These are phyloP conservation scores for Rhinopomastus cyanomelas DNA, from an alignment of 2,113 vertebrate species.

Conservation along the genomic window DNA sequence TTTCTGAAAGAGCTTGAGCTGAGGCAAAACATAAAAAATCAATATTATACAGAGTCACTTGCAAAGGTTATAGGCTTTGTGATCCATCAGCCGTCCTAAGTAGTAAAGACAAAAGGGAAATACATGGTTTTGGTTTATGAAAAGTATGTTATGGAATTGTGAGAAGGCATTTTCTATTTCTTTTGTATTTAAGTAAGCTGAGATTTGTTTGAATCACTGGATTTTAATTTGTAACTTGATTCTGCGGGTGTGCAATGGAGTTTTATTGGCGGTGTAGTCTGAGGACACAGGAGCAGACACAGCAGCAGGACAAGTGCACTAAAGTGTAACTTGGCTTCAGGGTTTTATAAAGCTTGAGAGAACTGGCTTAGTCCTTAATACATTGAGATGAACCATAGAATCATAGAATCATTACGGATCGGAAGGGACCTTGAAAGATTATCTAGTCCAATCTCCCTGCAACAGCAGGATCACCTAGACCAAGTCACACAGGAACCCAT, in stretches of 20 bases:
- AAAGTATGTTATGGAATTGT: neutral
- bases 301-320: neutral
- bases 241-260: neutral
- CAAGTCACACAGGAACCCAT: too few species aligned
- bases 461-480: too few species aligned
- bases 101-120: neutral
- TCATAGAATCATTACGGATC: too few species aligned
- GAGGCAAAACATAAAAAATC: conserved; percentile 15
- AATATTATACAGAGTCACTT: neutral
- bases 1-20: conserved; percentile 25
- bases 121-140: neutral
- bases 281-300: neutral
- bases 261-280: neutral
- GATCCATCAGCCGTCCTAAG: neutral
- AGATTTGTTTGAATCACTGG: neutral
- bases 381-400: too few species aligned
- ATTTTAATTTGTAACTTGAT: conserved; percentile 1
- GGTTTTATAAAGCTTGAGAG: neutral
- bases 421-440: too few species aligned
- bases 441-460: too few species aligned
- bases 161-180: neutral
- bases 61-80: neutral
- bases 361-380: neutral
- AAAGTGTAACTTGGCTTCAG: neutral
- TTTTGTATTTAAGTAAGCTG: neutral